Conservation (phyloP, 2,113 vertebrate genomes). For the Lepisosteus osseus region DNA sequence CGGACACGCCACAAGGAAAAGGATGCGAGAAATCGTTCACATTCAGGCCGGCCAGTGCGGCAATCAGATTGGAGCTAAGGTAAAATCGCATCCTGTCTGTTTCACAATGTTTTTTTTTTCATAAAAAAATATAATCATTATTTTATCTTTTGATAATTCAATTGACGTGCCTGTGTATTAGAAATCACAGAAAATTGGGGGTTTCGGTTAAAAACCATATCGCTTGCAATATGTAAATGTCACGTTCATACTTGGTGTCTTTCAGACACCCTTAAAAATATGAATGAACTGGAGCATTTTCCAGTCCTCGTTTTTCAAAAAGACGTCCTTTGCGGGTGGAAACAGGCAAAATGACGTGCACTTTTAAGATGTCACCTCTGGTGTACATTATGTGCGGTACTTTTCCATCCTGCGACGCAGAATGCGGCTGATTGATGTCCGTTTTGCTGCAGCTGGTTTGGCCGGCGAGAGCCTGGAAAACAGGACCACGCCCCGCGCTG, state of each 20-base stretch:
- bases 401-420: not conserved
- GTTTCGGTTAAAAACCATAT: too few relatives aligned
- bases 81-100: constrained; percentile 20
- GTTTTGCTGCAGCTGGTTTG: constrained; percentile 8
- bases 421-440: constrained; percentile 3
- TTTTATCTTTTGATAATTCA: too few relatives aligned
- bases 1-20: constrained; percentile 18
- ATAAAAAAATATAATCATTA: too few relatives aligned
- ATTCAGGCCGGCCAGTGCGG: constrained; percentile 53
- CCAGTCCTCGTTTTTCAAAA: not conserved
- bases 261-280: not conserved
- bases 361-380: too few relatives aligned
- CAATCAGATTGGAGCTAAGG: constrained; percentile 55
- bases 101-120: too few relatives aligned
- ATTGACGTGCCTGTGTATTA: too few relatives aligned
- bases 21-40: constrained; percentile 50
- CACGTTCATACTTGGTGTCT: not conserved
- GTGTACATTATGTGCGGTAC: not conserved
- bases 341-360: too few relatives aligned
- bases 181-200: too few relatives aligned
- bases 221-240: too few relatives aligned
- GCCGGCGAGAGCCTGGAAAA: not conserved
- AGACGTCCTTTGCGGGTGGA: too few relatives aligned
- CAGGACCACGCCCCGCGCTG: constrained; percentile 21
- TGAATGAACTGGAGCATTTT: not conserved